phyloP scores from a whole-genome alignment of 2,888 invertebrate species.

The Drosophila paucipuncta region DNA sequence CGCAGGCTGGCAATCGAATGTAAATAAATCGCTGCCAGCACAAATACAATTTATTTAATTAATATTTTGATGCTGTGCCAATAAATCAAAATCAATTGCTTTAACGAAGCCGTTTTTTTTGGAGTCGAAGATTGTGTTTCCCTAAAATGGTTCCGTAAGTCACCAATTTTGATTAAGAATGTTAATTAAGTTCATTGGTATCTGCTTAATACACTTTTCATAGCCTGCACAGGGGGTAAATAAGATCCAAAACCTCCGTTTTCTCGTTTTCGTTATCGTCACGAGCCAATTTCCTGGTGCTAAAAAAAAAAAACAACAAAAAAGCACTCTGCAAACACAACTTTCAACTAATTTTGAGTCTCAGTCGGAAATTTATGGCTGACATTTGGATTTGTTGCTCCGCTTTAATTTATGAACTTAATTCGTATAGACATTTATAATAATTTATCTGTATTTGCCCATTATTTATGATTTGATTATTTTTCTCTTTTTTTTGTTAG shows the following conservation, averaged over 20 bases:
- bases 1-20: constrained; percentile 45
- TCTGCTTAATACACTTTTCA: neutral
- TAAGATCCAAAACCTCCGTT: neutral
- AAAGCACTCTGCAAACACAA: constrained; percentile 24
- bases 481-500: neutral
- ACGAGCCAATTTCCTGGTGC: constrained; percentile 43
- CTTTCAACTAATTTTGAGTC: constrained; percentile 48
- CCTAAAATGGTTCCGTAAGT: neutral
- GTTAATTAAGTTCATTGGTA: neutral
- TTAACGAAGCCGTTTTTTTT: neutral
- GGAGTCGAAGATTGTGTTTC: constrained; percentile 9
- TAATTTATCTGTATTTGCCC: constrained; percentile 72
- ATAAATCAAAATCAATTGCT: constrained; percentile 11
- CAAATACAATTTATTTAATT: constrained; percentile 37
- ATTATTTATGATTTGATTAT: constrained; percentile 17
- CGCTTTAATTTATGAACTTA: constrained; percentile 75
- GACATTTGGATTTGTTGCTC: constrained; percentile 40
- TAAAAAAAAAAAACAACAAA: neutral
- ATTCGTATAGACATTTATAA: constrained; percentile 74
- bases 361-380: constrained; percentile 45
- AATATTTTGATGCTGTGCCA: constrained; percentile 29
- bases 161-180: neutral
- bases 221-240: neutral
- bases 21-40: constrained; percentile 26
- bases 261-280: constrained; percentile 14